A percentile compares a stretch with the other conserved stretches of the same genome.
Conservation (phyloP, 2,797 vertebrate species). For the Betta splendens region DNA sequence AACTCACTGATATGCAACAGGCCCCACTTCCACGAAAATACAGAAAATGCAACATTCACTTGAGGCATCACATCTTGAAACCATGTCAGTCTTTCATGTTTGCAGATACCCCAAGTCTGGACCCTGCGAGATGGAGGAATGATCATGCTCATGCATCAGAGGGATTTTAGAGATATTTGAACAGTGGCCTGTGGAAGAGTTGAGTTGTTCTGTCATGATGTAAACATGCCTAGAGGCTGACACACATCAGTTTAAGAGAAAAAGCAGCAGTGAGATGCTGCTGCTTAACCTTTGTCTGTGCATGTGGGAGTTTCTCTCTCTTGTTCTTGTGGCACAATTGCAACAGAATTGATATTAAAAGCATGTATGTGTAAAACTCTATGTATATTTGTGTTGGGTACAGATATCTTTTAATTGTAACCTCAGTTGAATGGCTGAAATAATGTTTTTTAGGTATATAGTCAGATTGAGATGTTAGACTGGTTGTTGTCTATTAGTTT, state of each 20-base stretch:
- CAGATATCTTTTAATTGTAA: no score
- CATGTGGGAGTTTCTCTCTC: background rate
- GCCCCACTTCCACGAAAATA: constrained; percentile 31
- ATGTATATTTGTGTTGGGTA: background rate
- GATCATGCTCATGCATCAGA: background rate
- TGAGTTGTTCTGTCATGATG: background rate
- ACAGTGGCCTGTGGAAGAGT: background rate
- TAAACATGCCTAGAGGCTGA: background rate
- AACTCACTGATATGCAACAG: constrained; percentile 73
- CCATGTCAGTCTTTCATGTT: constrained; percentile 19
- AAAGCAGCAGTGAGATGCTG: constrained; percentile 2
- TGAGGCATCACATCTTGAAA: constrained; percentile 32
- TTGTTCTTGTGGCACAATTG: background rate
- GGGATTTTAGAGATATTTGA: background rate
- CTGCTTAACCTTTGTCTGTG: constrained; percentile 15
- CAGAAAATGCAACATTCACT: constrained; percentile 26
- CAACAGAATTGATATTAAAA: background rate
- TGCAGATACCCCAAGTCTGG: constrained; percentile 10
- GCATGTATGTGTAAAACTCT: background rate
- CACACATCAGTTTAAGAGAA: background rate
- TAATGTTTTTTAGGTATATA: background rate
- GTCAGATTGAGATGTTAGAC: background rate
- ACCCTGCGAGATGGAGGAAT: background rate
- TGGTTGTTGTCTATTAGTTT: constrained; percentile 26
- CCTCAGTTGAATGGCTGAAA: background rate